These are phyloP conservation scores for Eptatretus burgeri DNA, from an alignment of 2,113 vertebrate species.

Conservation along the genomic window DNA sequence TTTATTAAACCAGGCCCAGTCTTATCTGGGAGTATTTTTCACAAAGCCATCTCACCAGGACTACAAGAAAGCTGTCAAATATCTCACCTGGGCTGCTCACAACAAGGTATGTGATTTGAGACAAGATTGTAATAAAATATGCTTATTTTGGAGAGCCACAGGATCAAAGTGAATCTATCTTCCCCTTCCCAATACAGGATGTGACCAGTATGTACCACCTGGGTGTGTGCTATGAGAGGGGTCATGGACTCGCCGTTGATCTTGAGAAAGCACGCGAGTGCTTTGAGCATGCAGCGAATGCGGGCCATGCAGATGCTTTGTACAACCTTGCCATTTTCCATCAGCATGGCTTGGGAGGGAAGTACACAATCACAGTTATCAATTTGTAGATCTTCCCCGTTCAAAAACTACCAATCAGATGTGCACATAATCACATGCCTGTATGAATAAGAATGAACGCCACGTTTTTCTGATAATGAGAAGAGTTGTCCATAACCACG, in stretches of 20 bases:
- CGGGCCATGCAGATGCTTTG: neutral
- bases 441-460: neutral
- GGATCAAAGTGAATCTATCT: no score
- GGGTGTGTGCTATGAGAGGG: neutral
- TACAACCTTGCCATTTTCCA: slow-evolving; percentile 2
- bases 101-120: neutral
- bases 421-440: neutral
- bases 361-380: neutral
- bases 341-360: neutral
- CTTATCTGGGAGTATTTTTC: slow-evolving; percentile 1
- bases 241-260: neutral
- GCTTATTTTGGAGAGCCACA: neutral
- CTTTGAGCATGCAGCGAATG: neutral
- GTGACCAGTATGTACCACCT: slow-evolving; percentile 5
- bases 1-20: neutral
- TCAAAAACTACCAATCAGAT: neutral
- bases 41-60: neutral
- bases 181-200: neutral
- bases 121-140: neutral
- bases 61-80: slow-evolving; percentile 3
- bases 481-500: neutral
- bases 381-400: neutral
- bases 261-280: neutral
- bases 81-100: neutral
- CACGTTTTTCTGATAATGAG: neutral